Percentiles rank a stretch among this genome's conserved stretches.
Evolutionary conservation across 2,797 vertebrate genomes (phyloP).

Genomic region (Brotula barbata): DNA sequence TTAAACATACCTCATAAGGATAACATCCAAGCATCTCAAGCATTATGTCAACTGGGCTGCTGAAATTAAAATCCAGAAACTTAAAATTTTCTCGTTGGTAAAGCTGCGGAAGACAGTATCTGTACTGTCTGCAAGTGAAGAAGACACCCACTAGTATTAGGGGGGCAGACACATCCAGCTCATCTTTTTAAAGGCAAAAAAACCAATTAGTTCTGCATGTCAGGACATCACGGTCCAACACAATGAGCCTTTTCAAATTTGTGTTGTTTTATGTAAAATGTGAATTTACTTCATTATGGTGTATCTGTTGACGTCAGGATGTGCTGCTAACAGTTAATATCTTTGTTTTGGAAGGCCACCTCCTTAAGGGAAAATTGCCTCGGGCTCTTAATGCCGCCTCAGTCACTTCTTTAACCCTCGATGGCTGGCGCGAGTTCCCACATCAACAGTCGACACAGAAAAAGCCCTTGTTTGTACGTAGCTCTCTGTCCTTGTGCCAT

Average conservation of each 20-base stretch:
- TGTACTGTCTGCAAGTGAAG: conserved; percentile 30
- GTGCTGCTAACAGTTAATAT: conserved; percentile 83
- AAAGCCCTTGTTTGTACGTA: conserved; percentile 24
- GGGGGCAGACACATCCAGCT: conserved; percentile 59
- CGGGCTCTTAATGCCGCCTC: conserved; percentile 78
- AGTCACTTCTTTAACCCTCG: conserved; percentile 81
- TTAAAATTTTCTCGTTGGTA: conserved; percentile 1
- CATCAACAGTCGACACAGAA: conserved; percentile 34
- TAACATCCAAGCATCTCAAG: conserved; percentile 93
- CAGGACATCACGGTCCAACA: conserved; percentile 78
- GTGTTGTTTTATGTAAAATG: conserved; percentile 85
- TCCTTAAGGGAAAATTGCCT: conserved; percentile 84
- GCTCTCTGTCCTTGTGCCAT: conserved; percentile 6
- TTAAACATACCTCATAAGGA: conserved; percentile 87
- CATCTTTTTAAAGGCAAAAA: conserved; percentile 82
- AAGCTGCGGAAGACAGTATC: conserved; percentile 20
- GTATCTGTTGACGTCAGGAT: conserved; percentile 87
- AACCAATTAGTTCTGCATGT: conserved; percentile 88
- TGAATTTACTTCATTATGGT: conserved; percentile 79
- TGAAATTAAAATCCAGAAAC: conserved; percentile 25
- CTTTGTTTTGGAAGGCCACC: conserved; percentile 85
- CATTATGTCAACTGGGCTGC: conserved; percentile 72
- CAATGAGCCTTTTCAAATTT: conserved; percentile 81
- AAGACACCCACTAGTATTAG: conserved; percentile 41
- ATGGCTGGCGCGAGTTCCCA: conserved; percentile 27